Evolutionary conservation across 2,888 invertebrate genomes (phyloP).

Genomic region (Hydrotaea diabolus): DNA sequence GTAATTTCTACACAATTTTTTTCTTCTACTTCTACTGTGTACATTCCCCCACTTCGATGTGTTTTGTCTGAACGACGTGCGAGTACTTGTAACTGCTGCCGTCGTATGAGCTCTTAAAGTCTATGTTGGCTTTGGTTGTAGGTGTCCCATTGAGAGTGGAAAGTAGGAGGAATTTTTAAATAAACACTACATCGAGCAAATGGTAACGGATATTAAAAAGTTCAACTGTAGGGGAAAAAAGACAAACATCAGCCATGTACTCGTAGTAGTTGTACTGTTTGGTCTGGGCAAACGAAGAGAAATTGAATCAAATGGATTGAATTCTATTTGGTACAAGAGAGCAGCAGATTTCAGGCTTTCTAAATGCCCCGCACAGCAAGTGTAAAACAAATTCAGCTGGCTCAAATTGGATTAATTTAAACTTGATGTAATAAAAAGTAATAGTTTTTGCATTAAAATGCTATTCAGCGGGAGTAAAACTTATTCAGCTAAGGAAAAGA

Average conservation of each 20-base stretch:
- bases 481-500: too few species aligned
- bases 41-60: background rate
- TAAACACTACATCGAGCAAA: background rate
- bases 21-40: too few species aligned
- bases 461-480: background rate
- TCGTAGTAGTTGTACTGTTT: too few species aligned
- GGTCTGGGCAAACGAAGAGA: background rate
- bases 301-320: slow-evolving; percentile 1
- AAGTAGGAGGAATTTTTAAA: slow-evolving; percentile 24
- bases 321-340: background rate
- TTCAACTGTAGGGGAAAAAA: background rate
- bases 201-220: slow-evolving; percentile 20
- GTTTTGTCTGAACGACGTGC: background rate
- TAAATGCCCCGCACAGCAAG: background rate
- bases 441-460: background rate
- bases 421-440: background rate
- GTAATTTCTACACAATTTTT: slow-evolving; percentile 46
- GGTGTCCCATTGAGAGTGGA: background rate
- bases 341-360: background rate
- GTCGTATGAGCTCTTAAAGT: background rate
- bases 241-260: background rate
- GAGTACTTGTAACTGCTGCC: background rate
- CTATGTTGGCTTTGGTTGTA: background rate
- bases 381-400: too few species aligned
- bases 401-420: background rate